Evolutionary conservation across 2,113 vertebrate species (phyloP).

Genomic region (Paedocypris sp.): DNA sequence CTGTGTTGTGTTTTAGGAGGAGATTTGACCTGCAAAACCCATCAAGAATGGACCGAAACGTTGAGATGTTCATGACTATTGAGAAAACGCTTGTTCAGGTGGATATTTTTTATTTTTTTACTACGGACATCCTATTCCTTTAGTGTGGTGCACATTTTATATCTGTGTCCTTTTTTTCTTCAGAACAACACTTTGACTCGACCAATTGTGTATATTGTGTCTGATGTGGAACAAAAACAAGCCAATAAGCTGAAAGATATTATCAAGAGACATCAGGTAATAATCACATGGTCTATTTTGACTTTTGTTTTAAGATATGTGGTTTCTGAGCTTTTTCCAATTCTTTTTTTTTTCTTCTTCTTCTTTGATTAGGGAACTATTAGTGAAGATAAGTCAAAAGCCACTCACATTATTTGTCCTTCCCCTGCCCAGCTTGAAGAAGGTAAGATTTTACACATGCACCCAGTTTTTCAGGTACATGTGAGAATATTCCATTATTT

Average conservation of each 20-base stretch:
- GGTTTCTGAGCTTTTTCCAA: background rate
- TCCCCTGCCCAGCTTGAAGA: slow-evolving; percentile 77
- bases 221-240: slow-evolving; percentile 87
- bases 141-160: background rate
- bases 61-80: slow-evolving; percentile 98
- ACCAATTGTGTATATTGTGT: slow-evolving; percentile 83
- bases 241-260: slow-evolving; percentile 90
- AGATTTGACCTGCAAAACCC: slow-evolving; percentile 96
- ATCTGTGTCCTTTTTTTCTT: slow-evolving; percentile 5
- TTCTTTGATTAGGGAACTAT: slow-evolving; percentile 71
- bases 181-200: slow-evolving; percentile 92
- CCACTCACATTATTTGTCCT: slow-evolving; percentile 85
- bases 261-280: slow-evolving; percentile 96
- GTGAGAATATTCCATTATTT: too few species aligned
- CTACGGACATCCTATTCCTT: background rate
- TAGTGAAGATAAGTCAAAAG: slow-evolving; percentile 90
- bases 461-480: background rate
- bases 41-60: slow-evolving; percentile 94
- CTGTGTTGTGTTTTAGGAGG: slow-evolving; percentile 65
- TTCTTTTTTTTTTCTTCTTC: background rate
- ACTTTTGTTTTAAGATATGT: too few species aligned
- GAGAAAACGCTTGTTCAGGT: slow-evolving; percentile 96
- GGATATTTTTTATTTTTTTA: slow-evolving; percentile 13
- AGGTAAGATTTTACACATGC: slow-evolving; percentile 62
- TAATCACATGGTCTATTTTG: too few species aligned